Base-by-base conservation (phyloP, 2,113 vertebrate genomes). In the Sylvietta virens region DNA sequence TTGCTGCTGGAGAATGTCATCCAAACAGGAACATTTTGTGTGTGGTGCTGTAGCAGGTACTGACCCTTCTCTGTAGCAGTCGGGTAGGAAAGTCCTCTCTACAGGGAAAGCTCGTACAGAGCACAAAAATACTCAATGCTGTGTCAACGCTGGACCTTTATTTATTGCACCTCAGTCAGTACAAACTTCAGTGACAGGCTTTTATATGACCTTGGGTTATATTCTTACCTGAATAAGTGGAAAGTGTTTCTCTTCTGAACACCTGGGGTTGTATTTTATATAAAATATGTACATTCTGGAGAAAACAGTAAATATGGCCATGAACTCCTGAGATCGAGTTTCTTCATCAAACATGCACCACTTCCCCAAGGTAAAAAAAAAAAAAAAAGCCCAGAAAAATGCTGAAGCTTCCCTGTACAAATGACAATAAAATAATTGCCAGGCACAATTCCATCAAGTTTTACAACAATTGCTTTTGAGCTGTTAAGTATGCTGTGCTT, bases 391-490 rank as follows among this genome's bases (percentile, higher is more conserved):
- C 88, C 79, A 90, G 94, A 88, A 96, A 96, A 90, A 94, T 93
- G 65, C 86, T 95, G 95, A 92, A 94, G 92, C 95, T 92, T 96
- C 81, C 85, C 81, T 95, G 72, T 85, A 92, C 86, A 93, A 94
- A 96, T 22, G 62, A 97, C 96, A 97, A 97, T 97, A 97, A 97
- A 97, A 85, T 6, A 26, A 94, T 97, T 96, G 95, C 86, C 79
- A 90, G 94, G 77, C 88, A 93, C 96, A 88, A 95, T 95, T 95
- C 95, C 94, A 91, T 95, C 93, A 96, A 95, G 96, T 97, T 97
- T 97, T 96, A 96, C 93, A 97, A 97, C 95, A 97, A 97, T 97
- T 94, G 95, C 97, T 95, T 97, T 96, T 96, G 94, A 97, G 97
- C 93, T 92, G 86, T 95, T 97, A 97, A 97, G 97, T 95, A 97